phyloP scores from a whole-genome alignment of 2,888 invertebrate genomes.

The Thumatha senex region DNA sequence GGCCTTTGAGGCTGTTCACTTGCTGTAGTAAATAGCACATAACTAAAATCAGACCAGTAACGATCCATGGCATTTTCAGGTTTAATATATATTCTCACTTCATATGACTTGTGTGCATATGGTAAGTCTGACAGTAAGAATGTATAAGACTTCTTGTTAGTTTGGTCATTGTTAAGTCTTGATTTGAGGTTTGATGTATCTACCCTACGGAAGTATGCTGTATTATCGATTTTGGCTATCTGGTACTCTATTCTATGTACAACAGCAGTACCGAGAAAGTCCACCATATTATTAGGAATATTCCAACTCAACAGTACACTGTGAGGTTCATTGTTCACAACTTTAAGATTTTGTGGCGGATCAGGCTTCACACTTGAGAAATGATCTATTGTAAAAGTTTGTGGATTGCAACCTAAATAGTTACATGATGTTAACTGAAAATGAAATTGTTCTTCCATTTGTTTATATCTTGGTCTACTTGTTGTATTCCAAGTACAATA shows the following conservation, averaged over 20 bases:
- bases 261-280: slow-evolving; percentile 60
- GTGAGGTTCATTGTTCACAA: slow-evolving; percentile 55
- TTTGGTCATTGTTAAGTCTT: slow-evolving; percentile 12
- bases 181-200: slow-evolving; percentile 48
- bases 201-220: slow-evolving; percentile 67
- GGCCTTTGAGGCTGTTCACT: slow-evolving; percentile 85
- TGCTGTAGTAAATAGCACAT: slow-evolving; percentile 84
- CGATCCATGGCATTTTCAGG: slow-evolving; percentile 80
- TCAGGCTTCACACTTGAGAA: slow-evolving; percentile 74
- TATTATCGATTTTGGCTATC: slow-evolving; percentile 74
- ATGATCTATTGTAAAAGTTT: slow-evolving; percentile 84
- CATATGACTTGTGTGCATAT: slow-evolving; percentile 88
- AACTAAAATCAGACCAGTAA: slow-evolving; percentile 88
- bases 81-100: slow-evolving; percentile 87
- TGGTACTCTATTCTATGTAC: slow-evolving; percentile 75
- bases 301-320: slow-evolving; percentile 67
- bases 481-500: slow-evolving; percentile 61
- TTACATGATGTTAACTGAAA: slow-evolving; percentile 86
- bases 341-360: slow-evolving; percentile 53
- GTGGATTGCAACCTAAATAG: slow-evolving; percentile 80
- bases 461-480: slow-evolving; percentile 70
- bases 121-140: slow-evolving; percentile 81
- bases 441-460: slow-evolving; percentile 71
- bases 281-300: slow-evolving; percentile 61
- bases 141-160: slow-evolving; percentile 62